phyloP scores from a whole-genome alignment of 2,888 invertebrate genomes.

The Agrochola lota region DNA sequence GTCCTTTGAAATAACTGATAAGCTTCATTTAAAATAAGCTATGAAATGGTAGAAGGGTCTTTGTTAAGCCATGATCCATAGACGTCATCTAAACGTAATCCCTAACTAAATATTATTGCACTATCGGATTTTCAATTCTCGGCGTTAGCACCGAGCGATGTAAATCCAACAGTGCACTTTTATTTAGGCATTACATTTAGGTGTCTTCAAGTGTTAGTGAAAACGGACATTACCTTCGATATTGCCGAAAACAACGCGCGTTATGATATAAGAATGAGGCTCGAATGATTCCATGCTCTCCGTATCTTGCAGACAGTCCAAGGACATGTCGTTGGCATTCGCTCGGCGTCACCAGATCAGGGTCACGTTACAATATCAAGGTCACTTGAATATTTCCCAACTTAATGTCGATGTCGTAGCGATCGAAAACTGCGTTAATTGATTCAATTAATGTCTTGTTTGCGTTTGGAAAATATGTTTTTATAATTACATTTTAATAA shows the following conservation, averaged over 20 bases:
- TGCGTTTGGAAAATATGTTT: conserved; percentile 7
- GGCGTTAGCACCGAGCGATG: no score
- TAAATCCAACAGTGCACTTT: not conserved
- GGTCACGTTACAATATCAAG: conserved; percentile 44
- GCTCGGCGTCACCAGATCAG: conserved; percentile 22
- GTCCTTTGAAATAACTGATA: not conserved
- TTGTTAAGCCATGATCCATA: not conserved
- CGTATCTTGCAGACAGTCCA: conserved; percentile 6
- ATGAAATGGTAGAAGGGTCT: not conserved
- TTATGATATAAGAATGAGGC: not conserved
- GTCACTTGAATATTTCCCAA: conserved; percentile 31
- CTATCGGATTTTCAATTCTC: not conserved
- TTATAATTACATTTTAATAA: conserved; percentile 1
- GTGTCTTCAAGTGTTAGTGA: not conserved
- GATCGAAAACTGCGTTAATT: conserved; percentile 27
- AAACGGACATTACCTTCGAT: not conserved
- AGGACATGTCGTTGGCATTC: conserved; percentile 29
- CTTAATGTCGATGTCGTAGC: not conserved
- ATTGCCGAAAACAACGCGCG: not conserved
- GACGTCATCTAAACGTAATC: not conserved
- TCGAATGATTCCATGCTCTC: conserved; percentile 1
- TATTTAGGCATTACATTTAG: not conserved
- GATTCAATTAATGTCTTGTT: conserved; percentile 9
- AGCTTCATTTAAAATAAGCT: not conserved
- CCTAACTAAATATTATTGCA: not conserved